Percentiles rank a stretch among this genome's conserved stretches.
These are phyloP conservation scores for Episyrphus balteatus DNA, from an alignment of 1,140 invertebrate species.

Conservation along the genomic window DNA sequence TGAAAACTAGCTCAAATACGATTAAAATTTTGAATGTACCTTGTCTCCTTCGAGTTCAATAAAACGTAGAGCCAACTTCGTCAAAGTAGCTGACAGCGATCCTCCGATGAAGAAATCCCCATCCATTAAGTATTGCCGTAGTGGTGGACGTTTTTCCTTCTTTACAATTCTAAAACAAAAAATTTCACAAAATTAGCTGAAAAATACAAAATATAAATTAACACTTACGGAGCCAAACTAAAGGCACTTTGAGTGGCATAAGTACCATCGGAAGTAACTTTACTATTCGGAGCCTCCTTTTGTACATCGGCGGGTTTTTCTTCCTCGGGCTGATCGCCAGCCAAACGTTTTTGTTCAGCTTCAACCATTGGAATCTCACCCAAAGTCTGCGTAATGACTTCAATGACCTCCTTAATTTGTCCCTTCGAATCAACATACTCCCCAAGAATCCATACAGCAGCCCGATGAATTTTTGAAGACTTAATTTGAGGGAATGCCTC, in stretches of 20 bases:
- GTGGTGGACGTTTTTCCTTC: slow-evolving; percentile 63
- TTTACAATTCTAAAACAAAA: slow-evolving; percentile 39
- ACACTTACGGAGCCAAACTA: slow-evolving; percentile 57
- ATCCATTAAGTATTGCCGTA: slow-evolving; percentile 81
- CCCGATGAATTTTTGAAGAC: slow-evolving; percentile 78
- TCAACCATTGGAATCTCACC: slow-evolving; percentile 87
- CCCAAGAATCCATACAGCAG: slow-evolving; percentile 95
- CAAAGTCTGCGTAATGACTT: slow-evolving; percentile 60
- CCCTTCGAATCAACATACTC: slow-evolving; percentile 77
- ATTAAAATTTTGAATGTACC: slow-evolving; percentile 3
- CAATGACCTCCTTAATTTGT: slow-evolving; percentile 72
- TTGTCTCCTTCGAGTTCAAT: slow-evolving; percentile 19
- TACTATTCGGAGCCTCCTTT: slow-evolving; percentile 16
- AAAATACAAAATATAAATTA: slow-evolving; percentile 4
- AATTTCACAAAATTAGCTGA: slow-evolving; percentile 3
- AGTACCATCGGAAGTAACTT: slow-evolving; percentile 94
- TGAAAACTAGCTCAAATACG: not conserved
- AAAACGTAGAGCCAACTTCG: slow-evolving; percentile 74
- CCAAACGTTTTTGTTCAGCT: slow-evolving; percentile 64
- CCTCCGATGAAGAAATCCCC: slow-evolving; percentile 96
- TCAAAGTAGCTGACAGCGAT: slow-evolving; percentile 77
- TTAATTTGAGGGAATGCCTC: slow-evolving; percentile 75
- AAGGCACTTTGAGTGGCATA: slow-evolving; percentile 98
- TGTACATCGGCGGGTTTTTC: slow-evolving; percentile 13
- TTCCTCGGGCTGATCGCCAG: slow-evolving; percentile 51